These are phyloP conservation scores for Zosterops borbonicus DNA, from an alignment of 2,113 vertebrate genomes.

Conservation along the genomic window DNA sequence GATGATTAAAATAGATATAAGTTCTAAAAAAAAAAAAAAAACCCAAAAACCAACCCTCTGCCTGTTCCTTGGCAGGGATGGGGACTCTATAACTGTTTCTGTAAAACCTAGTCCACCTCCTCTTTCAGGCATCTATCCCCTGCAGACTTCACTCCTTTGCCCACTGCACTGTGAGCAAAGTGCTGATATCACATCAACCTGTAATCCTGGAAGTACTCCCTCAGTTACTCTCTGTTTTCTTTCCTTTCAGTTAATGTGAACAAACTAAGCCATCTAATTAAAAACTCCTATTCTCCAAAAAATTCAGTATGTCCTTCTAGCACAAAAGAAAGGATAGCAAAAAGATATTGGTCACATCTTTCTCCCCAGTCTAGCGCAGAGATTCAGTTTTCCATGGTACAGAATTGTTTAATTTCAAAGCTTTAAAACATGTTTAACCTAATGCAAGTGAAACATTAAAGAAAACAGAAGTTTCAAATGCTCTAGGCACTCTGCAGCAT, in stretches of 20 bases:
- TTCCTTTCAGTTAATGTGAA: background rate
- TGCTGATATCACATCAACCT: background rate
- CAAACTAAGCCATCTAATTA: background rate
- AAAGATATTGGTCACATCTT: background rate
- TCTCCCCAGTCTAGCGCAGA: background rate
- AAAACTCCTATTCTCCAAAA: background rate
- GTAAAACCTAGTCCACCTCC: background rate
- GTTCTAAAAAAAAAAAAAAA: background rate
- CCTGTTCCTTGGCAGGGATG: background rate
- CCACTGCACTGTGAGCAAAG: background rate
- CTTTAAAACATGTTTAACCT: background rate
- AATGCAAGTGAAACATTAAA: background rate
- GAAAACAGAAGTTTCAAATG: background rate
- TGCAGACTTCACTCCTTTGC: background rate
- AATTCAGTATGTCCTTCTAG: background rate
- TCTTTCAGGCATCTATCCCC: background rate
- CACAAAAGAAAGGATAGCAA: background rate
- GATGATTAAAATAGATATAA: background rate
- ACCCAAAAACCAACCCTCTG: too few relatives aligned
- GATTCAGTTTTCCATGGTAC: background rate
- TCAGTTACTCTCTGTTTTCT: background rate
- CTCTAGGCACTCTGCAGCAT: background rate
- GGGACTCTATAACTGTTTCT: background rate
- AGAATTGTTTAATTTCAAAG: background rate
- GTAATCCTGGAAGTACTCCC: background rate